phyloP scores from a whole-genome alignment of 1,140 invertebrate genomes.

The Macrobrachium nipponense region DNA sequence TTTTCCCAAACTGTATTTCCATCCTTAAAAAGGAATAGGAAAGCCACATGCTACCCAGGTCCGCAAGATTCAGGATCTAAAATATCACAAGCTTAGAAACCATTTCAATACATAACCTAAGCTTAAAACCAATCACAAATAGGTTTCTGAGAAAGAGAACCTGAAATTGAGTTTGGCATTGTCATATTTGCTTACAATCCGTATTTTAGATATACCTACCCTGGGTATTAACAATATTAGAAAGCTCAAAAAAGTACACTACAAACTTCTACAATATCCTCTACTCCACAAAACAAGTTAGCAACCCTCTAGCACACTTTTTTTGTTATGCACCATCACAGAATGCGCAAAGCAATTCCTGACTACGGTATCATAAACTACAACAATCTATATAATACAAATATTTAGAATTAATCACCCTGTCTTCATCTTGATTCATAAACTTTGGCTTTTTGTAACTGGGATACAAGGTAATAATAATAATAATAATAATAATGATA shows the following conservation, averaged over 20 bases:
- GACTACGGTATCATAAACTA: constrained; percentile 53
- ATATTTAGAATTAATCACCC: constrained; percentile 53
- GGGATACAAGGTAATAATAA: constrained; percentile 22
- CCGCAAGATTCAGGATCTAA: not conserved
- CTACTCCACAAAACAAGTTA: constrained; percentile 54
- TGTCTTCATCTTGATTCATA: constrained; percentile 55
- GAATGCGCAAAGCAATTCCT: constrained; percentile 57
- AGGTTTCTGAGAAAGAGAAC: too few relatives aligned
- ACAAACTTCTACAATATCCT: constrained; percentile 35
- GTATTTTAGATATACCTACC: too few relatives aligned
- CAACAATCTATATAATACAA: constrained; percentile 57
- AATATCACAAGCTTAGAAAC: too few relatives aligned
- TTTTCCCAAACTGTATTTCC: constrained; percentile 37
- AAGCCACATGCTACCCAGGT: constrained; percentile 57
- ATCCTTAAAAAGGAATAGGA: constrained; percentile 41
- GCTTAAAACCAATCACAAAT: too few relatives aligned
- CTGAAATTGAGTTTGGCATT: too few relatives aligned
- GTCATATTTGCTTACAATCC: too few relatives aligned
- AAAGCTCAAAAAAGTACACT: constrained; percentile 56
- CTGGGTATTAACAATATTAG: constrained; percentile 55
- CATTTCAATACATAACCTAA: too few relatives aligned
- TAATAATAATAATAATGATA: too few relatives aligned
- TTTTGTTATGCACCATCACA: constrained; percentile 57
- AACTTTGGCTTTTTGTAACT: constrained; percentile 55
- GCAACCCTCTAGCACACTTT: constrained; percentile 51